phyloP scores from a whole-genome alignment of 2,797 vertebrate species.

The Chaunax sp. region DNA sequence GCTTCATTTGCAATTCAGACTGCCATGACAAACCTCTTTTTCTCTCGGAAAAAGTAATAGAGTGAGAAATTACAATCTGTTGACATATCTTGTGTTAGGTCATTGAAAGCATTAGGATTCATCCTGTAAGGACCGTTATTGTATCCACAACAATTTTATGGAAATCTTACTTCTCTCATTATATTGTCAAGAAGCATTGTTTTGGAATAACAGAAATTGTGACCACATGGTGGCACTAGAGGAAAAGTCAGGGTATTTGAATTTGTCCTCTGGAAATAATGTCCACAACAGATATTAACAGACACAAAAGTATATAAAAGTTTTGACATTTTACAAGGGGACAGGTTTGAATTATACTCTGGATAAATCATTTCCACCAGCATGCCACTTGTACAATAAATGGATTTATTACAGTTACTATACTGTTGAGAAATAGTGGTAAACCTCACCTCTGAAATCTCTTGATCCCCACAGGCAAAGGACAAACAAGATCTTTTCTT shows the following conservation, averaged over 20 bases:
- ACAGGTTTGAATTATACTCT: background rate
- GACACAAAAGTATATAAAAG: background rate
- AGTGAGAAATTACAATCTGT: no score
- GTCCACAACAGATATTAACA: no score
- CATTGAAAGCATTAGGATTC: no score
- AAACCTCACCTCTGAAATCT: background rate
- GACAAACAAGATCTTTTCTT: background rate
- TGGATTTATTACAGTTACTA: no score
- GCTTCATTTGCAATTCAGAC: no score
- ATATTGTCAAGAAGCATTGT: background rate
- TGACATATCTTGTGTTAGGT: no score
- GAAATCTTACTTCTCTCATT: background rate
- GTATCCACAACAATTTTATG: background rate
- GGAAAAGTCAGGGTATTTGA: background rate
- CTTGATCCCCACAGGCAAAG: background rate
- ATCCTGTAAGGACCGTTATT: background rate
- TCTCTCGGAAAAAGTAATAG: no score
- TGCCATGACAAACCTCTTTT: no score
- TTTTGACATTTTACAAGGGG: background rate
- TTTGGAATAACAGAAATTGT: background rate
- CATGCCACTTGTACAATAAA: no score
- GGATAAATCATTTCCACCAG: no score
- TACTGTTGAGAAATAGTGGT: background rate
- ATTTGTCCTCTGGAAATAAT: background rate
- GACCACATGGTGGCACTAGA: constrained; percentile 11